Base-by-base conservation (phyloP, 2,888 invertebrate genomes). In the Matsumyia berberina region DNA sequence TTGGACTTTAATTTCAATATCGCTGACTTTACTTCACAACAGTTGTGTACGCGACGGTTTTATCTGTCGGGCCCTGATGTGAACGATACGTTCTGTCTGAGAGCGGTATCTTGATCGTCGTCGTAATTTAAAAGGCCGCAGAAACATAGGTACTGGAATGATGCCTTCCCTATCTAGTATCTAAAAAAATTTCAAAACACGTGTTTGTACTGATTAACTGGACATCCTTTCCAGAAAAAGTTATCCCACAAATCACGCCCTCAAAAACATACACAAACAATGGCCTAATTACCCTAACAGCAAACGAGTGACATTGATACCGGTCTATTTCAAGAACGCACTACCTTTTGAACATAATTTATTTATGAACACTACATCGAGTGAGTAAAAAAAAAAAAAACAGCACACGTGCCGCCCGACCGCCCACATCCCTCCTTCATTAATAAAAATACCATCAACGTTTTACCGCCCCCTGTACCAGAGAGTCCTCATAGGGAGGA, bases 271-370 rank as follows among this genome's bases (percentile, higher is more conserved):
- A 57, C 19, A 19, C 35, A 57, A 57, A 51, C 51, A 64, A 64
- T 64, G n/a, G 24, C 35, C 64, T 42, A 49, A 64, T 64, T 64
- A 37, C 12, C 49, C n/a, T 64, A 49, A 64, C 19, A 64, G 64
- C 64, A 64, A 64, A 49, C 24, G 49, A 29, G 12, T 64, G 64
- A 51, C 64, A 64, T 64, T 64, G 64, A 64, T 37, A 64, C 49
- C 19, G 64, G 64, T 51, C 49, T 64, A 37, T 49, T 51, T 37
- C 53, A 53, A 51, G 12, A 60, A 15, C 9, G 1, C 31, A 29
- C 29, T 42, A 24, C 29, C 11, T 44, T 29, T 31, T 31, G 29
- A 42, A 31, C 39, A 70, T 70, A 35, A 46, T 9, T 58, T 70
- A 58, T 70, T 58, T 46, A 35, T 35, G 24, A 19, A 19, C 19